These are phyloP conservation scores for Drosophila hydei DNA, from an alignment of 1,140 invertebrate genomes.

Conservation along the genomic window DNA sequence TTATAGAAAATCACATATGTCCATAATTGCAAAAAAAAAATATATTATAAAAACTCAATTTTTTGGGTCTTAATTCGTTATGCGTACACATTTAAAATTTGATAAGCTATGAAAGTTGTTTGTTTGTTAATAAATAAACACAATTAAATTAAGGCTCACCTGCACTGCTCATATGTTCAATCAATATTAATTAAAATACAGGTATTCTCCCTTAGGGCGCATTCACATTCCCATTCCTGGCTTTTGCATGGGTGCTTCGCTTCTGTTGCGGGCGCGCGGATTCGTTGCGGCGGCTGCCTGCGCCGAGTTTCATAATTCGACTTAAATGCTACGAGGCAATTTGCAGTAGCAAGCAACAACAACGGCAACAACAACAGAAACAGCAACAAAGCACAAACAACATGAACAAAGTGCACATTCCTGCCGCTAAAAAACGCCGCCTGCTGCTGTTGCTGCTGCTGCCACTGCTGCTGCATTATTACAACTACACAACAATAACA, in stretches of 20 bases:
- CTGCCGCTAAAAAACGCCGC: constrained; percentile 60
- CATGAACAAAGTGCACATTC: constrained; percentile 71
- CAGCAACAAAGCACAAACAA: constrained; percentile 46
- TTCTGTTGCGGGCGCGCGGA: not conserved
- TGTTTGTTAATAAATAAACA: constrained; percentile 1
- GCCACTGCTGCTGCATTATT: constrained; percentile 34
- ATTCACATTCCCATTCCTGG: constrained; percentile 36
- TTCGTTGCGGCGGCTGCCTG: constrained; percentile 9
- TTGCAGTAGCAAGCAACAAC: constrained; percentile 55
- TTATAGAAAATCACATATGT: too few relatives aligned
- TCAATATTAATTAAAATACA: constrained; percentile 82
- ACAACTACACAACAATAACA: constrained; percentile 32
- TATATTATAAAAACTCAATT: too few relatives aligned
- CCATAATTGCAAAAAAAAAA: too few relatives aligned
- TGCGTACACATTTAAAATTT: not conserved
- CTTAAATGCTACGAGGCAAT: constrained; percentile 79
- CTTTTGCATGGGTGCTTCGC: constrained; percentile 47
- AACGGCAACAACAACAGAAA: not conserved
- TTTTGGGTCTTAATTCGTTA: too few relatives aligned
- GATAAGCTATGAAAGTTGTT: not conserved
- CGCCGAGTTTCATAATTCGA: constrained; percentile 74
- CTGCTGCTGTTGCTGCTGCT: constrained; percentile 48
- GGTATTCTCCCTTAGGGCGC: constrained; percentile 59
- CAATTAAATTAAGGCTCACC: constrained; percentile 45
- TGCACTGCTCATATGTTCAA: constrained; percentile 56